Evolutionary conservation across 2,888 invertebrate genomes (phyloP).

Genomic region (Embidobia sp.): DNA sequence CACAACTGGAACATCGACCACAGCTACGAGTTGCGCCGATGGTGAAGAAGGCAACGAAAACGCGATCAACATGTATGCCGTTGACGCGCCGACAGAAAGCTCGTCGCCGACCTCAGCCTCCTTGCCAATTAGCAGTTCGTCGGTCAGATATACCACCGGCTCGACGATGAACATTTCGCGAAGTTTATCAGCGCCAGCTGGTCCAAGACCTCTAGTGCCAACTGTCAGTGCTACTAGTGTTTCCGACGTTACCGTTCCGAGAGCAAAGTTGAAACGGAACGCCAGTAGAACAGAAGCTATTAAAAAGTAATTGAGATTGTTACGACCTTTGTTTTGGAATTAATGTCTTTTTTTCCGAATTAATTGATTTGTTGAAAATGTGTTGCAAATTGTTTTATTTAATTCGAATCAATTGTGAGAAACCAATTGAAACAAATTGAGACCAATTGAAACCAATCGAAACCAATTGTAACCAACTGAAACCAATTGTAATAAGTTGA

Average conservation of each 20-base stretch:
- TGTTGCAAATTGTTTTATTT: no score
- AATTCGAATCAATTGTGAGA: no score
- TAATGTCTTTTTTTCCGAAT: no score
- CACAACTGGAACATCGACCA: constrained; percentile 78
- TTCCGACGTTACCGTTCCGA: constrained; percentile 80
- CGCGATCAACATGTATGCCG: constrained; percentile 73
- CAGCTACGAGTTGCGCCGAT: constrained; percentile 75
- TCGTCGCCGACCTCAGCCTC: constrained; percentile 69
- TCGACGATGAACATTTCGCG: constrained; percentile 72
- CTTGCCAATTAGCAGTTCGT: constrained; percentile 43
- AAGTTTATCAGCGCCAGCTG: constrained; percentile 75
- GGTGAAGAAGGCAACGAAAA: constrained; percentile 72
- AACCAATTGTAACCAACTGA: no score
- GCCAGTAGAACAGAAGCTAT: constrained; percentile 80
- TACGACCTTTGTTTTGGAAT: background rate
- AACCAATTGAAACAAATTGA: no score
- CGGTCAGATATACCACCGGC: constrained; percentile 43
- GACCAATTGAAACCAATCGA: no score
- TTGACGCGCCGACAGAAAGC: constrained; percentile 72
- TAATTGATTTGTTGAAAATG: background rate
- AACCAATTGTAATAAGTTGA: no score
- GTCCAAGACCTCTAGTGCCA: constrained; percentile 75
- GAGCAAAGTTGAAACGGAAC: constrained; percentile 82
- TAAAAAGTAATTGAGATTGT: constrained; percentile 76
- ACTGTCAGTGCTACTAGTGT: constrained; percentile 74